Percentiles rank a stretch among this genome's conserved stretches.
These are phyloP conservation scores for Lithosia quadra DNA, from an alignment of 2,888 invertebrate genomes.

Conservation along the genomic window DNA sequence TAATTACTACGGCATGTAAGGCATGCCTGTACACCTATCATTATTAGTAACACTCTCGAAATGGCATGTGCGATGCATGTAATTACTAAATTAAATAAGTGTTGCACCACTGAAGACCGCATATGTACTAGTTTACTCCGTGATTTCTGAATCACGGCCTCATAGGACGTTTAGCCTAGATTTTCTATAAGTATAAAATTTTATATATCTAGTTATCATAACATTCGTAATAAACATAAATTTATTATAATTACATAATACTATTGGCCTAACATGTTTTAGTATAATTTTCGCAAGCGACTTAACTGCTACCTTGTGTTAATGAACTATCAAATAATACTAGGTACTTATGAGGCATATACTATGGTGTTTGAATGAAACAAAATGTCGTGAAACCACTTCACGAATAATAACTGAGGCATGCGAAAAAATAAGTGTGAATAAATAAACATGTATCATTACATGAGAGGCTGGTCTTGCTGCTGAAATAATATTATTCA, in stretches of 20 bases:
- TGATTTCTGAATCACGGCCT: slow-evolving; percentile 24
- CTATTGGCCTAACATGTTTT: slow-evolving; percentile 23
- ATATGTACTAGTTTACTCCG: neutral
- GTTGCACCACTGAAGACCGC: slow-evolving; percentile 18
- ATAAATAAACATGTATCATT: neutral
- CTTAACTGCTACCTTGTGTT: slow-evolving; percentile 17
- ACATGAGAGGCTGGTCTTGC: no score
- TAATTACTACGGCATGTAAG: neutral
- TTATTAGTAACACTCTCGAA: neutral
- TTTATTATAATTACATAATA: slow-evolving; percentile 24
- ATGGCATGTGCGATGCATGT: slow-evolving; percentile 19
- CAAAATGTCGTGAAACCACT: neutral
- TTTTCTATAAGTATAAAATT: slow-evolving; percentile 29
- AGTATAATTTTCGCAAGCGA: slow-evolving; percentile 24
- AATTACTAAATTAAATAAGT: slow-evolving; percentile 9
- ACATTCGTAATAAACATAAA: slow-evolving; percentile 18
- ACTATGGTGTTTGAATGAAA: neutral
- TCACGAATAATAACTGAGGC: no score
- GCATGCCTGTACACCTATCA: neutral
- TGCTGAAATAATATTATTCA: no score
- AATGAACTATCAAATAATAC: slow-evolving; percentile 16
- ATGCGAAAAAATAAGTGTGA: no score
- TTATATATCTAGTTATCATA: slow-evolving; percentile 14
- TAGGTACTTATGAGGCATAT: neutral
- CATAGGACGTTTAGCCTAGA: slow-evolving; percentile 18